Base-by-base conservation (phyloP, 2,888 invertebrate species). In the Arge pagana region DNA sequence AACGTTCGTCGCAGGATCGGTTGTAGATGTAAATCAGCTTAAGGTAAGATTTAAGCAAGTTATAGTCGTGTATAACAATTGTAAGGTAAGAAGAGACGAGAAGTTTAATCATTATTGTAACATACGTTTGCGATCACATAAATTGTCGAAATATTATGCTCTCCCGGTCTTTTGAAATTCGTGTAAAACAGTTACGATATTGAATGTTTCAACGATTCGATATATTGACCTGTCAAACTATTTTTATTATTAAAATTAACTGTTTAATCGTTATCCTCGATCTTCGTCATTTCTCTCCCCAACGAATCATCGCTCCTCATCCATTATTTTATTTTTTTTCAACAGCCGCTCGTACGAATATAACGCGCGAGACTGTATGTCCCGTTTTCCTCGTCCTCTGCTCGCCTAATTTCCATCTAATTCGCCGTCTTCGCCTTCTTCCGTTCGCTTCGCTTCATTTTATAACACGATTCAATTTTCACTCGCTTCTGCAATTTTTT, bases 211-310 rank as follows among this genome's bases (percentile, higher is more conserved):
- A 62, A 62, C 58, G 55, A 64, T 55, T 61, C 62, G 61, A 39
- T 11, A 15, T n/a, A 68, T 58, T 66, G 63, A 66, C 66, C 63
- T 68, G 72, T 74, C 68, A 67, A 70, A 67, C 67, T 74, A 75
- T 75, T 75, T 75, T 75, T 74, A 75, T 75, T 75, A 75, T 75
- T 75, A 75, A 75, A 71, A 65, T 63, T 74, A 70, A 74, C 72
- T 73, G 74, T 75, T 75, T 70, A 72, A 75, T 67, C 70, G 74
- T 72, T 72, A 41, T 19, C n/a, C 39, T 11, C 3, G 8, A n/a
- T 23, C n/a, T 0, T 39, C 15, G 13, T 7, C 19, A 39, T 39
- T 8, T n/a, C n/a, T 23, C 8, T 11, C 23, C 19, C 21, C 1
- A 21, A 39, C 19, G 24, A 39, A 39, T 15, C n/a, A 19, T 11